Evolutionary conservation across 2,888 invertebrate species (phyloP), one percentile per base, ranked within the genome.

Genomic region (Rhamnusium bicolor): DNA sequence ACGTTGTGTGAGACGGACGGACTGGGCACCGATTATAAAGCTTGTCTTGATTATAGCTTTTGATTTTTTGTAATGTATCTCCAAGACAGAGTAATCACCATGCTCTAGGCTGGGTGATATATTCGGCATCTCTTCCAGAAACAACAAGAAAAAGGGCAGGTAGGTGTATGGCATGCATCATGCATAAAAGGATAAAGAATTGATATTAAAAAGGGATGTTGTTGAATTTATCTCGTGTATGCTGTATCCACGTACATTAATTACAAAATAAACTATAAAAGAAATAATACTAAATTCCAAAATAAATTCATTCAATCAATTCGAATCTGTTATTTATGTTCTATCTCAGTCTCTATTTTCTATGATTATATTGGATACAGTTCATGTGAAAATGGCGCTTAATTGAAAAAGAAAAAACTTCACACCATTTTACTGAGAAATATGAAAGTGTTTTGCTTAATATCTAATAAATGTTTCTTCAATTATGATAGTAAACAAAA

Each of bases 51-150:
- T 86, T 86, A 86, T 85, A 86, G 79, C 84, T 84, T 85, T 85
- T 84, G 85, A 86, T 85, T 86, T n/a, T 86, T 86, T 86, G 86
- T 87, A 86, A 87, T 87, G 85, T 83, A 86, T 86, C 86, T 86
- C 84, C 84, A 82, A 86, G 87, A 87, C 86, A 86, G 85, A 75
- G 85, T 87, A 87, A 87, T 87, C 80, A 86, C 84, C 81, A 81
- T 82, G 85, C 85, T 85, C 74, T 77, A 79, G 85, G 84, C 84
- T 75, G 82, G 84, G 86, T 86, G 86, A 86, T 86, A 86, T 86
- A 86, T 86, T 85, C 84, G 81, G 80, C 76, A 71, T 80, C 74
- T 81, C 77, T 72, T 70, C 72, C 74, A 77, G 73, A 77, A 76
- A 73, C 53, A 63, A 67, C 53, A 61, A 63, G 70, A 54, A 51